These are phyloP conservation scores for Artemia franciscana DNA, from an alignment of 1,140 invertebrate species.

Conservation along the genomic window DNA sequence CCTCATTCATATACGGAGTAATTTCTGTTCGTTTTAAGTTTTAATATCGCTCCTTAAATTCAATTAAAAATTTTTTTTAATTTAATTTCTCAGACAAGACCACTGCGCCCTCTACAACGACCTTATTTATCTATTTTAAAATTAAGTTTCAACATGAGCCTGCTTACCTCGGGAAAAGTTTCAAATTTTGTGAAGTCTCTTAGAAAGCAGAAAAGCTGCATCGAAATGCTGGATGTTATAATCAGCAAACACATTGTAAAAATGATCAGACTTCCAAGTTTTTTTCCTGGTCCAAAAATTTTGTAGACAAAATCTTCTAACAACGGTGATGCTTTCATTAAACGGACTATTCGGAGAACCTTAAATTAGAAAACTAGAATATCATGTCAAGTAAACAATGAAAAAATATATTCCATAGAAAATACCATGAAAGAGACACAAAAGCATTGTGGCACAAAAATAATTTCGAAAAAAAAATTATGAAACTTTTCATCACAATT, in stretches of 20 bases:
- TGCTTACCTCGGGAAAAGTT: slow-evolving; percentile 83
- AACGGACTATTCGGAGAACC: slow-evolving; percentile 75
- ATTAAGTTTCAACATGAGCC: too few relatives aligned
- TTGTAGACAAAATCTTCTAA: slow-evolving; percentile 98
- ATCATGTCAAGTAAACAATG: slow-evolving; percentile 11
- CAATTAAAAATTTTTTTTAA: too few relatives aligned
- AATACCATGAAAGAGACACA: too few relatives aligned
- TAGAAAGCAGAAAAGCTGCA: slow-evolving; percentile 94
- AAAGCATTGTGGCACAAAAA: too few relatives aligned
- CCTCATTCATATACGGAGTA: too few relatives aligned
- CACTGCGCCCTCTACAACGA: too few relatives aligned
- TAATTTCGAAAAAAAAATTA: too few relatives aligned
- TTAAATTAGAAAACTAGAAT: slow-evolving; percentile 19
- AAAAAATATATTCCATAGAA: slow-evolving; percentile 9
- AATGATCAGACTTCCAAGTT: slow-evolving; percentile 89
- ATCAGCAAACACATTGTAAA: slow-evolving; percentile 98
- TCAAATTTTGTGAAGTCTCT: slow-evolving; percentile 90
- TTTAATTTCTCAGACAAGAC: too few relatives aligned
- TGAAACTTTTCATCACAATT: too few relatives aligned
- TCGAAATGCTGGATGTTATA: slow-evolving; percentile 94
- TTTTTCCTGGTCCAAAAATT: slow-evolving; percentile 98
- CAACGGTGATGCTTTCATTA: slow-evolving; percentile 97
- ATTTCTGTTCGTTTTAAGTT: too few relatives aligned
- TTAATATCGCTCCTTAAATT: too few relatives aligned
- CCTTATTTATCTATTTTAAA: too few relatives aligned